Percentiles rank a stretch among this genome's conserved stretches.
These are phyloP conservation scores for Phlogophora meticulosa DNA, from an alignment of 2,888 invertebrate species.

Conservation along the genomic window DNA sequence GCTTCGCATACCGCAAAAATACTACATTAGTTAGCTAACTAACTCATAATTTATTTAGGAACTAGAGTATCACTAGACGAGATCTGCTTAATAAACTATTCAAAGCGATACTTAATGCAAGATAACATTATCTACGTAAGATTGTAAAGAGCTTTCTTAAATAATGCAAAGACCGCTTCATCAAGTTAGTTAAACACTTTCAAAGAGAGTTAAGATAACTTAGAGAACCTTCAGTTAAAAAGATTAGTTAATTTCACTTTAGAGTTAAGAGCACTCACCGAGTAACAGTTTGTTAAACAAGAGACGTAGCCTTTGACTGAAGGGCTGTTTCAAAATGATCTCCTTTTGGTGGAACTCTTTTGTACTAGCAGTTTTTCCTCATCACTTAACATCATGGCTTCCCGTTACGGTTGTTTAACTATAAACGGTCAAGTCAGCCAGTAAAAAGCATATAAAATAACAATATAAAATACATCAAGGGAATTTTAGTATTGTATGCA, in stretches of 20 bases:
- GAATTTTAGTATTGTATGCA: constrained; percentile 75
- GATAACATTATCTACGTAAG: constrained; percentile 26
- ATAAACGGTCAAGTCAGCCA: constrained; percentile 71
- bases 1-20: neutral
- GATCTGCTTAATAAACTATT: constrained; percentile 30
- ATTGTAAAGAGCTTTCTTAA: constrained; percentile 38
- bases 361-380: constrained; percentile 73
- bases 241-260: constrained; percentile 61
- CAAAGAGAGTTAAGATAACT: constrained; percentile 53
- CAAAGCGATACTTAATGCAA: constrained; percentile 11
- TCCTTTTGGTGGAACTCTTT: constrained; percentile 59
- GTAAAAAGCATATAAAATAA: constrained; percentile 81
- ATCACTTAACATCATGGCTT: constrained; percentile 77
- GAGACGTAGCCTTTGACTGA: constrained; percentile 60
- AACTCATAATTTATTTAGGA: constrained; percentile 6
- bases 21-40: neutral
- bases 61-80: neutral
- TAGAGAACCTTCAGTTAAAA: constrained; percentile 48
- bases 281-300: constrained; percentile 49
- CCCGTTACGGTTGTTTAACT: constrained; percentile 78
- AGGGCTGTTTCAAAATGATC: constrained; percentile 67
- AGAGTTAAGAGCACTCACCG: constrained; percentile 59
- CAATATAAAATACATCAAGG: constrained; percentile 74
- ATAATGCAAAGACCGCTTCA: constrained; percentile 50
- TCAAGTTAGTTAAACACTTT: constrained; percentile 58